These are phyloP conservation scores for Actinia equina DNA, from an alignment of 64 coral and sea anemone species.

Conservation along the genomic window DNA sequence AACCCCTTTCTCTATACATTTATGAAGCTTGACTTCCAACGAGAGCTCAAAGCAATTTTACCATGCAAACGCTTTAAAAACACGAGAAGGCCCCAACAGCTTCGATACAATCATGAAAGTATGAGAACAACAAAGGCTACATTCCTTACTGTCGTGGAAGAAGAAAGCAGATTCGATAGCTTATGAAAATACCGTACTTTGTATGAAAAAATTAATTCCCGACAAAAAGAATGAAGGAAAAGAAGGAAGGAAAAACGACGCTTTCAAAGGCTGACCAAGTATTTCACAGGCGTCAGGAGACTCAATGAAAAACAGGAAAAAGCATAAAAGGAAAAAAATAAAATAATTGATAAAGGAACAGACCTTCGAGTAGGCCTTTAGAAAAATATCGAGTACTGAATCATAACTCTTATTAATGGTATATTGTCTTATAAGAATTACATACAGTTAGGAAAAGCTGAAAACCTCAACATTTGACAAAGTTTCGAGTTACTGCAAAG, in stretches of 20 bases:
- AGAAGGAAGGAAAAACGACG: not conserved
- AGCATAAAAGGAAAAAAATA: no score
- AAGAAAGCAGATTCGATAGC: constrained; percentile 3
- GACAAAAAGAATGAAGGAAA: not conserved
- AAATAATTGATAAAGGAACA: not conserved
- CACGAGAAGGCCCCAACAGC: not conserved
- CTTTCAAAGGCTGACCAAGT: not conserved
- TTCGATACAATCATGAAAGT: not conserved
- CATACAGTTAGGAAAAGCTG: not conserved
- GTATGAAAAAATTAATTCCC: not conserved
- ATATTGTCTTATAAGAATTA: not conserved
- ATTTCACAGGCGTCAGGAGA: not conserved
- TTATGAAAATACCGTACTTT: not conserved
- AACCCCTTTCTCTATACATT: constrained; percentile 60
- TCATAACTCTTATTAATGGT: not conserved
- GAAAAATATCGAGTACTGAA: not conserved
- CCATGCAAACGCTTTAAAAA: constrained; percentile 25
- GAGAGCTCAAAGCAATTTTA: constrained; percentile 41
- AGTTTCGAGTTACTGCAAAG: not conserved
- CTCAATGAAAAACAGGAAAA: not conserved
- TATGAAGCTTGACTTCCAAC: constrained; percentile 57
- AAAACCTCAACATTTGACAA: not conserved
- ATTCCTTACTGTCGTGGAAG: not conserved
- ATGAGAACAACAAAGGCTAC: constrained; percentile 6
- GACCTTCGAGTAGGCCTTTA: not conserved